Evolutionary conservation across 2,113 vertebrate genomes (phyloP).

Genomic region (Camelus dromedarius): DNA sequence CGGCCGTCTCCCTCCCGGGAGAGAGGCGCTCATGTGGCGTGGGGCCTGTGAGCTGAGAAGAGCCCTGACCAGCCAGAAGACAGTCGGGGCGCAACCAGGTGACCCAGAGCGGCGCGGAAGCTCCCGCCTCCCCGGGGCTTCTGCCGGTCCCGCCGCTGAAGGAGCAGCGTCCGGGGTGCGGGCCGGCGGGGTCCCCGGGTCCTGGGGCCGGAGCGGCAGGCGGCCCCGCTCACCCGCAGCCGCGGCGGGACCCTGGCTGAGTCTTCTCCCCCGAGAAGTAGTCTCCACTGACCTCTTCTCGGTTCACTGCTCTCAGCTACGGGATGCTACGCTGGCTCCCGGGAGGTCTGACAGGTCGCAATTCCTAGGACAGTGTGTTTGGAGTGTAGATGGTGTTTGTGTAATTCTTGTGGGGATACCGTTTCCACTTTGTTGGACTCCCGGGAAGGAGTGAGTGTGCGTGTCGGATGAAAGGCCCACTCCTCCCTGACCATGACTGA

Average conservation of each 20-base stretch:
- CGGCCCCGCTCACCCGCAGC: fast-evolving
- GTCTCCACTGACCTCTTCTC: neutral
- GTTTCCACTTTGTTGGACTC: neutral
- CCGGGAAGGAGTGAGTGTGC: neutral
- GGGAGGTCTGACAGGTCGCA: neutral
- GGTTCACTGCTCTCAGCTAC: neutral
- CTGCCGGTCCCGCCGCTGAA: neutral
- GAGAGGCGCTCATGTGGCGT: neutral
- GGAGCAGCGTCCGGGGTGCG: fast-evolving
- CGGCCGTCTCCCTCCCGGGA: neutral
- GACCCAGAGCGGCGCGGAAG: neutral
- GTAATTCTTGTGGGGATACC: neutral
- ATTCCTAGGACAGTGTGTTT: neutral
- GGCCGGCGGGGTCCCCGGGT: fast-evolving
- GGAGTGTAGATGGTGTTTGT: neutral
- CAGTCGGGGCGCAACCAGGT: fast-evolving
- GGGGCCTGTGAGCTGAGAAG: too few relatives aligned
- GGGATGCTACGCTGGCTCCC: neutral
- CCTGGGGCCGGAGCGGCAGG: neutral
- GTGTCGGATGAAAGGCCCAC: neutral
- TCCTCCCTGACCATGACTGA: neutral
- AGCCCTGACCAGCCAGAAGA: neutral
- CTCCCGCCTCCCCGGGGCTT: neutral
- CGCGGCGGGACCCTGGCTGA: too few relatives aligned
- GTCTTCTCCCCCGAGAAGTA: neutral